Conservation (phyloP, 2,888 invertebrate species). For the Erynnis tages region DNA sequence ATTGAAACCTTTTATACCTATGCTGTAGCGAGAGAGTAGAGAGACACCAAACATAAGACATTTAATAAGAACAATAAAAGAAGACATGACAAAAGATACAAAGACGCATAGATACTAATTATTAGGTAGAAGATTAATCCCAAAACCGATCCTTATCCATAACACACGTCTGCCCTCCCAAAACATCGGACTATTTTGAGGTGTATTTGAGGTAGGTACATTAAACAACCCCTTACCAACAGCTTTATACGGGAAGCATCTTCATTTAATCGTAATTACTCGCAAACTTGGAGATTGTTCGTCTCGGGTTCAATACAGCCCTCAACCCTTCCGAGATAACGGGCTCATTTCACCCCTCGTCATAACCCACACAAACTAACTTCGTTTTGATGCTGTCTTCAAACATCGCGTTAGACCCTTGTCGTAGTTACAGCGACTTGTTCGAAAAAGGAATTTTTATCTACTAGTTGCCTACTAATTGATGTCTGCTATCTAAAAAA, state of each 20-base stretch:
- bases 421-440: not conserved
- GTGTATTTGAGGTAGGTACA: not conserved
- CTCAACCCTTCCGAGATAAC: slow-evolving; percentile 49
- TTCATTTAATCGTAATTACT: slow-evolving; percentile 37
- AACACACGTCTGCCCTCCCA: too few relatives aligned
- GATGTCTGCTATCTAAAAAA: too few relatives aligned
- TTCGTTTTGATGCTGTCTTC: slow-evolving; percentile 46
- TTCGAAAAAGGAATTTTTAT: too few relatives aligned
- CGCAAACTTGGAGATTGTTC: slow-evolving; percentile 37
- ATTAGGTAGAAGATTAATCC: not conserved
- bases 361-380: slow-evolving; percentile 36
- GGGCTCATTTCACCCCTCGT: slow-evolving; percentile 51
- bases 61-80: too few relatives aligned
- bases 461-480: too few relatives aligned
- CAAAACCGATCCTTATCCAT: too few relatives aligned
- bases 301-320: slow-evolving; percentile 32
- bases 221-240: not conserved
- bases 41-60: too few relatives aligned
- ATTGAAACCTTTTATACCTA: too few relatives aligned
- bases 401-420: slow-evolving; percentile 34
- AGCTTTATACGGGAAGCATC: slow-evolving; percentile 18
- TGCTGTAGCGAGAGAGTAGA: too few relatives aligned
- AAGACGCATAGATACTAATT: too few relatives aligned
- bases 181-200: too few relatives aligned
- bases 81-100: too few relatives aligned